These are phyloP conservation scores for Conistra vaccinii DNA, from an alignment of 2,888 invertebrate genomes.

Conservation along the genomic window DNA sequence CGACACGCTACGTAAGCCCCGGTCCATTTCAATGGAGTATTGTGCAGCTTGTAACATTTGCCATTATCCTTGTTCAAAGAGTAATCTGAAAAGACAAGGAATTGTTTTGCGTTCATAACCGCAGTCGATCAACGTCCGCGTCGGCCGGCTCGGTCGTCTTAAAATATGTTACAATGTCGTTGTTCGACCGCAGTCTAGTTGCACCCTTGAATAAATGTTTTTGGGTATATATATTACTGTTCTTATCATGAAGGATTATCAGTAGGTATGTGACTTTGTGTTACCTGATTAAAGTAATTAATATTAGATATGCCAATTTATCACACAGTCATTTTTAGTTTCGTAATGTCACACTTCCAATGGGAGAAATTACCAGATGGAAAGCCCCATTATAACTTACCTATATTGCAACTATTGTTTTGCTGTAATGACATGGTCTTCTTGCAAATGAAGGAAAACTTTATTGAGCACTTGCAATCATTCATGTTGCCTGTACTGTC, in stretches of 20 bases:
- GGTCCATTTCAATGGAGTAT: conserved; percentile 76
- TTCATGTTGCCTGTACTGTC: conserved; percentile 64
- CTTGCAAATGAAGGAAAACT: conserved; percentile 81
- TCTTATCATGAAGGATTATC: background rate
- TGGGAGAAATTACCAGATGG: background rate
- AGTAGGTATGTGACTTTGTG: background rate
- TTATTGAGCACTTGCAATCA: conserved; percentile 73
- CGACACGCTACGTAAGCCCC: conserved; percentile 76
- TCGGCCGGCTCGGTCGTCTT: background rate
- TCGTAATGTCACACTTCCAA: too few relatives aligned
- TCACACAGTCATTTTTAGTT: background rate
- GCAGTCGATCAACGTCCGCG: background rate
- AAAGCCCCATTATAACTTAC: conserved; percentile 61
- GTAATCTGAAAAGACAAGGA: conserved; percentile 73
- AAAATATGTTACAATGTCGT: background rate
- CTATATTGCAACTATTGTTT: conserved; percentile 76
- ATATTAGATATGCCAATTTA: background rate
- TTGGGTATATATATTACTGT: background rate
- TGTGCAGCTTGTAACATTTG: conserved; percentile 82
- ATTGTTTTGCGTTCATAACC: too few relatives aligned
- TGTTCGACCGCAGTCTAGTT: background rate
- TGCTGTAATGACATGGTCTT: conserved; percentile 76
- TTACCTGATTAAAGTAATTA: background rate
- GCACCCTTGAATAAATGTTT: background rate
- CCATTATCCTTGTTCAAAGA: conserved; percentile 67